Conservation (phyloP, 2,888 invertebrate species). For the Ochropacha duplaris region DNA sequence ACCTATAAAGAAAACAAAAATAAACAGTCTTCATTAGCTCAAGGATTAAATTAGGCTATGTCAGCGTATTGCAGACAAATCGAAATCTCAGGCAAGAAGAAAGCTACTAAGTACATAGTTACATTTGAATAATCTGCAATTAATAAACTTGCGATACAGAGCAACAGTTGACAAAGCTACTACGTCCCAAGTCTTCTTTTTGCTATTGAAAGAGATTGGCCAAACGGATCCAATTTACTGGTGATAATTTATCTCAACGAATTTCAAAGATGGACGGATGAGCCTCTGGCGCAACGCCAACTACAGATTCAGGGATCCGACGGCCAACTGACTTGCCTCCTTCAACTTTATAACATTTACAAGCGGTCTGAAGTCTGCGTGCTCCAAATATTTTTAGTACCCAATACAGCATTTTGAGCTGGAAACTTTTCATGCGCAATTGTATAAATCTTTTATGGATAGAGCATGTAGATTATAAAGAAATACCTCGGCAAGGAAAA, state of each 20-base stretch:
- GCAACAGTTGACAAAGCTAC: conserved; percentile 30
- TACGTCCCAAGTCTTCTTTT: conserved; percentile 19
- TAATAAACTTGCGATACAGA: not conserved
- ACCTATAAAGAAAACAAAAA: no score
- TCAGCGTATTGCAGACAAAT: not conserved
- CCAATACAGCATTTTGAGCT: not conserved
- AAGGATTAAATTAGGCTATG: not conserved
- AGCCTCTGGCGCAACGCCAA: conserved; percentile 48
- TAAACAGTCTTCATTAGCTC: no score
- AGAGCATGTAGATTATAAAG: no score
- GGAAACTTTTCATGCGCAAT: not conserved
- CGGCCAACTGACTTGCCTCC: conserved; percentile 27
- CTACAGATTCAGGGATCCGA: conserved; percentile 15
- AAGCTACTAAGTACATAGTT: no score
- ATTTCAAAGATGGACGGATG: conserved; percentile 33
- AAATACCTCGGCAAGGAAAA: no score
- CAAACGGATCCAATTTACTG: conserved; percentile 38
- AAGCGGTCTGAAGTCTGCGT: conserved; percentile 18
- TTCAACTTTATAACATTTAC: conserved; percentile 16
- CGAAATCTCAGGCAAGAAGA: not conserved
- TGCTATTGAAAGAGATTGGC: conserved; percentile 35
- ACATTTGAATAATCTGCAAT: no score
- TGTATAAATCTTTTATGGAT: not conserved
- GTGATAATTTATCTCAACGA: conserved; percentile 45
- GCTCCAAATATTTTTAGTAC: conserved; percentile 5